A percentile compares a stretch with the other conserved stretches of the same genome.
Conservation (phyloP, 2,797 vertebrate species). For the Hapalemur alaotrensis region DNA sequence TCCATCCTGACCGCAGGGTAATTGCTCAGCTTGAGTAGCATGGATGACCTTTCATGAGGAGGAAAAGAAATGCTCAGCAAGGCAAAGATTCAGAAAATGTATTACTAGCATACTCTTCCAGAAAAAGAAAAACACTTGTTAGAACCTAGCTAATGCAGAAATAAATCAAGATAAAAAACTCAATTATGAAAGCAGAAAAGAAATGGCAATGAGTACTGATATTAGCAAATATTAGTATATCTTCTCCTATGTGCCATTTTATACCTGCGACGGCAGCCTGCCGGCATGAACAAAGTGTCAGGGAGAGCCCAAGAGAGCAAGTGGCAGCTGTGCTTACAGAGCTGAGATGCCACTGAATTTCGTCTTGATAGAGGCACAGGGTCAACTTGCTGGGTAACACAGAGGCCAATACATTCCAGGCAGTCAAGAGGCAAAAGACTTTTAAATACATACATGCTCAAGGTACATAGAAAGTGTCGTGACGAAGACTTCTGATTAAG, state of each 20-base stretch:
- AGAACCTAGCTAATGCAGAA: neutral
- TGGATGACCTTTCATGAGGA: neutral
- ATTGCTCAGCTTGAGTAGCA: neutral
- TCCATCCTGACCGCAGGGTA: neutral
- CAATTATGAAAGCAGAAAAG: neutral
- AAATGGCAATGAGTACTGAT: neutral
- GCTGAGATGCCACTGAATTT: too few relatives aligned
- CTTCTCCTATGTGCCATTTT: neutral
- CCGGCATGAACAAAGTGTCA: neutral
- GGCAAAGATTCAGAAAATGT: neutral
- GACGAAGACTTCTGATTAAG: neutral
- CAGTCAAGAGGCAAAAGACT: neutral
- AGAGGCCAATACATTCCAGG: neutral
- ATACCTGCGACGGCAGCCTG: rapidly evolving
- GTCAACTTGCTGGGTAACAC: neutral
- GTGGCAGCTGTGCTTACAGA: neutral
- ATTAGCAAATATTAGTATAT: neutral
- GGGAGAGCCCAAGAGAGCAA: neutral
- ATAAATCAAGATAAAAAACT: neutral
- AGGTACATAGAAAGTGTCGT: neutral
- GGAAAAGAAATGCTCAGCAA: neutral
- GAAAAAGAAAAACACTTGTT: neutral
- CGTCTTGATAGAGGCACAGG: neutral
- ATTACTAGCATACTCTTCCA: too few relatives aligned
- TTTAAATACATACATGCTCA: neutral